Base-by-base conservation (phyloP, 2,797 vertebrate species). In the Galaxias olidus region DNA sequence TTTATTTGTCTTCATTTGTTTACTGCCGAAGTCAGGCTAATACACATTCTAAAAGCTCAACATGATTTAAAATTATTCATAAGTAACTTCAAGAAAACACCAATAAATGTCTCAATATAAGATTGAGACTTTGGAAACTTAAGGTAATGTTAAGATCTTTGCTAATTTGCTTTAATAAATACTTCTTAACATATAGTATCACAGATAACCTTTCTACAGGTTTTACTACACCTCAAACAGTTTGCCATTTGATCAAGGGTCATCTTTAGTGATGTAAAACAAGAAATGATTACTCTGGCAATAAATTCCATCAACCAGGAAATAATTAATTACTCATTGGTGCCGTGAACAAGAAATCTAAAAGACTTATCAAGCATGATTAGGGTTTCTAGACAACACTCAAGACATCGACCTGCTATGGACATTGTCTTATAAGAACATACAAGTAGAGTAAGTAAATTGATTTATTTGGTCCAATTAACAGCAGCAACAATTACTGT, bases 231-330 rank as follows among this genome's bases (percentile, higher is more conserved):
- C 18, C 51, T 11, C 10, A 20, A 18, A 14, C n/a, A 51, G 30
- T 19, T 13, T 30, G 43, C 18, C n/a, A n/a, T 63, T 42, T 19
- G 42, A 43, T 49, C n/a, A 52, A 40, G 9, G 13, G 51, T 13
- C 15, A 12, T 46, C 43, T 30, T 43, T 42, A 61, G 46, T 52
- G 61, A 13, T 62, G 11, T 15, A 53, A n/a, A 41, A 20, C 12
- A 11, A 49, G 18, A 19, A 14, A 42, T 56, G 51, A 56, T 68
- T 55, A 68, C 8, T 49, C 30, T 19, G 45, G 17, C 7, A 50
- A 48, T 17, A 56, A 57, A 68, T 61, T 44, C 49, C 15, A 53
- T 68, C 53, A 68, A 9, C 17, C 30, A 68, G 62, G 50, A 51
- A 62, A 57, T 11, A 57, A 62, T 62, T 11, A 63, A 68, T 68